Evolutionary conservation across 2,888 invertebrate species (phyloP).

Genomic region (Drosophila ustulata): DNA sequence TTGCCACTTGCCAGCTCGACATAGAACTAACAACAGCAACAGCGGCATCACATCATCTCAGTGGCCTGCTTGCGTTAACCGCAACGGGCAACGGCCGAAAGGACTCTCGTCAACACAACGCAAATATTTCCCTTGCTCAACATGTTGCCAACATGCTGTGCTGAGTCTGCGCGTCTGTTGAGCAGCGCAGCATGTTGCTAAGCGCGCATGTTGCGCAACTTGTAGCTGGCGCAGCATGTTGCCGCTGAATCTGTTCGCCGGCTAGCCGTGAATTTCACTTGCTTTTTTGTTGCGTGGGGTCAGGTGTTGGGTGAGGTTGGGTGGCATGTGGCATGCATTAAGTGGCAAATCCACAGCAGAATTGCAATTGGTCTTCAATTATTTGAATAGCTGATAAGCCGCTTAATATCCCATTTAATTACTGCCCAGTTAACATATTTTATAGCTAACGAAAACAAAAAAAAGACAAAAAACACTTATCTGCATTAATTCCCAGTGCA

Average conservation of each 20-base stretch:
- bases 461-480: conserved; percentile 7
- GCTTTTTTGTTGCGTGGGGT: conserved; percentile 17
- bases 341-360: conserved; percentile 27
- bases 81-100: conserved; percentile 7
- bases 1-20: no score
- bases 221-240: conserved; percentile 29
- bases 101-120: background rate
- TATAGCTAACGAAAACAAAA: conserved; percentile 2
- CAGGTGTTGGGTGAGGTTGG: background rate
- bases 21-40: background rate
- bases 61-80: conserved; percentile 5
- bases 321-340: background rate
- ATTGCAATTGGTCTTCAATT: conserved; percentile 38
- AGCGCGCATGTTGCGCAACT: conserved; percentile 22
- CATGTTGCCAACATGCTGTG: conserved; percentile 28
- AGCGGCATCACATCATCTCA: conserved; percentile 2
- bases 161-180: conserved; percentile 43
- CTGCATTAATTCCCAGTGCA: conserved; percentile 15
- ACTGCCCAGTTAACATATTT: conserved; percentile 33
- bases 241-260: conserved; percentile 55
- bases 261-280: conserved; percentile 8
- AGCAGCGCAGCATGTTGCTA: conserved; percentile 61
- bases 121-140: conserved; percentile 26
- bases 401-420: conserved; percentile 50
- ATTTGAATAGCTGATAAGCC: conserved; percentile 44